A percentile compares a stretch with the other conserved stretches of the same genome.
phyloP scores from a whole-genome alignment of 2,797 vertebrate genomes.

The Dallia pectoralis region DNA sequence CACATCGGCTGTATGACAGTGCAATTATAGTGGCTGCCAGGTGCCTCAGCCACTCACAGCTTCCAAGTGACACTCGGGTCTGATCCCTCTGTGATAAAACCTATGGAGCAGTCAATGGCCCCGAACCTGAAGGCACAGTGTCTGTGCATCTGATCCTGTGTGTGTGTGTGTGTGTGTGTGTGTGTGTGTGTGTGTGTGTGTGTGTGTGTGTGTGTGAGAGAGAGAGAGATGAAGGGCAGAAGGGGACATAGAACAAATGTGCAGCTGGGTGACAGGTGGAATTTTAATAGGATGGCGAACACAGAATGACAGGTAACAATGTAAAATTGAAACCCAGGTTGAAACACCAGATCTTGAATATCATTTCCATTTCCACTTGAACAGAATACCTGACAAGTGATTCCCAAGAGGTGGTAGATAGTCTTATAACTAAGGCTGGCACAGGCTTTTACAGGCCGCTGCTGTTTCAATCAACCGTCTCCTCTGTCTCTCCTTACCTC shows the following conservation, averaged over 20 bases:
- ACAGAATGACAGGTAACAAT: background rate
- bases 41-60: conserved; percentile 5
- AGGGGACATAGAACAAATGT: background rate
- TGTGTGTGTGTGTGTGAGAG: background rate
- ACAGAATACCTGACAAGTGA: background rate
- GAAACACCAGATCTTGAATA: too few species aligned
- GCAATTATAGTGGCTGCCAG: conserved; percentile 22
- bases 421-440: too few species aligned
- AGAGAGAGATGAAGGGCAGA: background rate
- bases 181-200: fast-evolving
- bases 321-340: background rate
- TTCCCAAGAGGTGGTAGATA: background rate
- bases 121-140: background rate
- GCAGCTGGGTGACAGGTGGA: background rate
- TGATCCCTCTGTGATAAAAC: conserved; percentile 20
- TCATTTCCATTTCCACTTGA: too few species aligned
- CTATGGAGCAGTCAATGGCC: conserved; percentile 3
- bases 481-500: background rate
- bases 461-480: background rate
- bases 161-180: background rate
- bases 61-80: conserved; percentile 15
- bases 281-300: background rate
- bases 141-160: background rate
- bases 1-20: conserved; percentile 26
- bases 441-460: too few species aligned